These are phyloP conservation scores for Drosophila ficusphila DNA, from an alignment of 1,140 invertebrate species.

Conservation along the genomic window DNA sequence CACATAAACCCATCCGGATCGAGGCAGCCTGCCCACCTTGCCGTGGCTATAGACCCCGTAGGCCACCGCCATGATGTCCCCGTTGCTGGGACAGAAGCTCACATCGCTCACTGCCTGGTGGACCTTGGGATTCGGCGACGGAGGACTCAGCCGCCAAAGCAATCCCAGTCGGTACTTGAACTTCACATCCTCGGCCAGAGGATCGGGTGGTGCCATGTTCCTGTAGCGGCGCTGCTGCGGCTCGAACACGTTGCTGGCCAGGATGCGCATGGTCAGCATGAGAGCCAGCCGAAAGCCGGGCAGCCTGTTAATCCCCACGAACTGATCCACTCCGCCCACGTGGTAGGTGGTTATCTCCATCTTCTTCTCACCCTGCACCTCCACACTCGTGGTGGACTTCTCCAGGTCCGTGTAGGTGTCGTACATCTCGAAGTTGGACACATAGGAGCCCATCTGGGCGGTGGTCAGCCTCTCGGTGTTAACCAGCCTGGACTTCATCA, in stretches of 20 bases:
- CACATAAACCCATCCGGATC: slow-evolving; percentile 86
- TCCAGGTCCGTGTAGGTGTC: slow-evolving; percentile 87
- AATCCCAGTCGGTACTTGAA: slow-evolving; percentile 87
- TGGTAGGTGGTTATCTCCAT: slow-evolving; percentile 80
- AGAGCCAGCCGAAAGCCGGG: slow-evolving; percentile 86
- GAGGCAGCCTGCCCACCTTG: slow-evolving; percentile 2
- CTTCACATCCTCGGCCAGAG: slow-evolving; percentile 86
- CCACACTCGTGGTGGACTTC: slow-evolving; percentile 73
- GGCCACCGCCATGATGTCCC: slow-evolving; percentile 88
- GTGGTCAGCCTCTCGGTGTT: slow-evolving; percentile 85
- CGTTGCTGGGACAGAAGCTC: slow-evolving; percentile 87
- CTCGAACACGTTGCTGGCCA: slow-evolving; percentile 88
- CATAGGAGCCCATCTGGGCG: slow-evolving; percentile 86
- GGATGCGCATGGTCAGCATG: slow-evolving; percentile 87
- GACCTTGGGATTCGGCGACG: background rate
- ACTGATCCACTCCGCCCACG: slow-evolving; percentile 75
- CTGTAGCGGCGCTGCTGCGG: slow-evolving; percentile 88
- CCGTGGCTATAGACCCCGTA: slow-evolving; percentile 87
- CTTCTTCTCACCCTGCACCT: slow-evolving; percentile 84
- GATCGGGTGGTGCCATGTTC: slow-evolving; percentile 86
- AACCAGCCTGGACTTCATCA: slow-evolving; percentile 87
- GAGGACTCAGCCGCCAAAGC: slow-evolving; percentile 87
- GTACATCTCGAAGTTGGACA: slow-evolving; percentile 90
- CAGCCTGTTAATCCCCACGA: slow-evolving; percentile 75
- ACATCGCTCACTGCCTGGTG: slow-evolving; percentile 86